Evolutionary conservation across 2,113 vertebrate genomes (phyloP).

Genomic region (Rana temporaria): DNA sequence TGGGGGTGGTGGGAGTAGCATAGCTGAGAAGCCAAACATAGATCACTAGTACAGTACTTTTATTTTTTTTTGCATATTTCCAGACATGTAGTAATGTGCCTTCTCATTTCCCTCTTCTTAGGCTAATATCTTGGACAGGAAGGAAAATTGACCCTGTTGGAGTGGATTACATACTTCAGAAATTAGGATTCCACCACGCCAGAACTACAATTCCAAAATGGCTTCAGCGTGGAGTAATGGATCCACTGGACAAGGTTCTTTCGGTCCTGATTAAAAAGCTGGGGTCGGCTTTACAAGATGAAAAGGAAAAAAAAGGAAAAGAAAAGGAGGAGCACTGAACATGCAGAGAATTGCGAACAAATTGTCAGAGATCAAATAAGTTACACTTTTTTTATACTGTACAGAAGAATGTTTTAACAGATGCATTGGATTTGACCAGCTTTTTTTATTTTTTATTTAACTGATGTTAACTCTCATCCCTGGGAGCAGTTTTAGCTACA

Average conservation of each 20-base stretch:
- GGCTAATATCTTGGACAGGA: constrained; percentile 98
- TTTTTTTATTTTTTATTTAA: constrained; percentile 65
- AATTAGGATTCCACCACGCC: constrained; percentile 97
- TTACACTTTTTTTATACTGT: constrained; percentile 65
- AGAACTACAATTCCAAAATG: constrained; percentile 98
- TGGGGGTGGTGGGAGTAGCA: too few species aligned
- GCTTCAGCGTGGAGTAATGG: constrained; percentile 99
- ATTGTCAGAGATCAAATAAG: constrained; percentile 58
- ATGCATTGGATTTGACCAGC: constrained; percentile 61
- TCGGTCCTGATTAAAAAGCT: constrained; percentile 97
- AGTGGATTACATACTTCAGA: constrained; percentile 97
- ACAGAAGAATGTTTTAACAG: constrained; percentile 64
- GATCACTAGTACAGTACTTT: too few species aligned
- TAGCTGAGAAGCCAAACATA: too few species aligned
- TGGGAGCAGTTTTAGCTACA: not conserved
- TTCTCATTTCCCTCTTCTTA: constrained; percentile 63
- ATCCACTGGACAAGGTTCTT: constrained; percentile 96
- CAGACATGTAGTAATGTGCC: not conserved
- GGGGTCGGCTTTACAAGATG: constrained; percentile 92
- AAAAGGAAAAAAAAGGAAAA: constrained; percentile 92
- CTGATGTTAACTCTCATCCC: constrained; percentile 44
- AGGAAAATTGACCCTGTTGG: constrained; percentile 97
- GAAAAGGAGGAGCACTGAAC: constrained; percentile 92
- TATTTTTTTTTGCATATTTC: too few species aligned
- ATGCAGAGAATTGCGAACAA: constrained; percentile 34